Evolutionary conservation across 2,113 vertebrate genomes (phyloP), one percentile per base, ranked within the genome.

Genomic region (Onychostruthus taczanowskii): DNA sequence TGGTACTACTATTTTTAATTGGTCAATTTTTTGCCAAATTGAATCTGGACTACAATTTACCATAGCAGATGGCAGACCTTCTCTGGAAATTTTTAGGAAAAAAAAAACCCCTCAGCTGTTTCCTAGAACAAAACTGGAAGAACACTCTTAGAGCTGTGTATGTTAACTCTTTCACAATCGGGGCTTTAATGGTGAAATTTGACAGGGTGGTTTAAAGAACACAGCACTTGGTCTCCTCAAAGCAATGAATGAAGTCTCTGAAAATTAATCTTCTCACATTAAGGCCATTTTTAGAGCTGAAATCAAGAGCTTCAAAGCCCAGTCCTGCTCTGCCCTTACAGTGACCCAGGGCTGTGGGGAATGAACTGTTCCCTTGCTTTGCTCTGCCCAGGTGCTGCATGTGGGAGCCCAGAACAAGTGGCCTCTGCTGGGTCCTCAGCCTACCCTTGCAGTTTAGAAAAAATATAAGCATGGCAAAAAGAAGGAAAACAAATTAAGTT

Each of bases 361-460:
- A 66, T 18, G 26, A 31, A 37, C n/a, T 14, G 3, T 13, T 26
- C 3, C 0, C 0, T 22, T 31, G 4, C 0, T 55, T n/a, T 39
- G 19, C 66, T 68, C 35, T 62, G 62, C 30, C 7, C 4, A 1
- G 16, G 12, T 10, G 23, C 52, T 43, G 5, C 39, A 13, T 0
- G 5, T 13, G 28, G 21, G n/a, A 80, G 39, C 7, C 0, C 1
- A 50, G 7, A 59, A 17, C 37, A 41, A 49, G 37, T 0, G 7
- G 20, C 28, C 30, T 78, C 81, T 63, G 21, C 33, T 47, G 28
- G 10, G 15, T 14, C 33, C 26, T 62, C 66, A 30, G 8, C 28
- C 50, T 28, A 31, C 15, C 15, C 21, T 49, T 11, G 4, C 11
- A 43, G 4, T 20, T 26, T 19, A 59, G 26, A 69, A 16, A 11